These are phyloP conservation scores for Mimachlamys varia DNA, from an alignment of 2,888 invertebrate genomes.

Conservation along the genomic window DNA sequence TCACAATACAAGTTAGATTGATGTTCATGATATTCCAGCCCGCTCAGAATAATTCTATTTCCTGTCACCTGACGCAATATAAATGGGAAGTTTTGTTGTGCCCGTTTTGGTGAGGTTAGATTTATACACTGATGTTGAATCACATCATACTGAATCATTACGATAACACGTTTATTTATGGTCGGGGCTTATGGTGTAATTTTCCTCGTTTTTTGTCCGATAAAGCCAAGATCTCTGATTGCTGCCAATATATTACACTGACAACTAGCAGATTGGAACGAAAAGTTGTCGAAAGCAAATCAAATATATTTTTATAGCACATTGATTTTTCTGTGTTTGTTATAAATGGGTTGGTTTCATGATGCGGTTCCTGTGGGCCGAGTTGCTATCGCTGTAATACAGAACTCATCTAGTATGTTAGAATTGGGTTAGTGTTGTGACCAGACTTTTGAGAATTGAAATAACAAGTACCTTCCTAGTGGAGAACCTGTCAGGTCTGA, in stretches of 20 bases:
- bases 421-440: no score
- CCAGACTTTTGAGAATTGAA: no score
- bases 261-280: constrained; percentile 34
- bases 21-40: not conserved
- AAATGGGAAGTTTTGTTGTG: constrained; percentile 19
- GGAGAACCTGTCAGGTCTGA: no score
- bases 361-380: not conserved
- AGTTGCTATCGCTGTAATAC: not conserved
- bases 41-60: not conserved
- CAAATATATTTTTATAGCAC: constrained; percentile 12
- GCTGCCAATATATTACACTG: constrained; percentile 10
- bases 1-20: not conserved
- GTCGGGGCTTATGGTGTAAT: constrained; percentile 15
- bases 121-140: constrained; percentile 24
- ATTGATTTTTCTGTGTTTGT: not conserved
- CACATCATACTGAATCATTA: not conserved
- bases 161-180: constrained; percentile 32
- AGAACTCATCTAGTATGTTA: not conserved
- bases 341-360: not conserved
- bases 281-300: constrained; percentile 36
- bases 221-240: constrained; percentile 26
- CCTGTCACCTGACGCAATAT: constrained; percentile 13
- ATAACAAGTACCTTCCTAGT: no score
- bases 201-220: constrained; percentile 13
- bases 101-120: constrained; percentile 25